Base-by-base conservation (phyloP, 2,113 vertebrate genomes). In the Crotalus horridus region DNA sequence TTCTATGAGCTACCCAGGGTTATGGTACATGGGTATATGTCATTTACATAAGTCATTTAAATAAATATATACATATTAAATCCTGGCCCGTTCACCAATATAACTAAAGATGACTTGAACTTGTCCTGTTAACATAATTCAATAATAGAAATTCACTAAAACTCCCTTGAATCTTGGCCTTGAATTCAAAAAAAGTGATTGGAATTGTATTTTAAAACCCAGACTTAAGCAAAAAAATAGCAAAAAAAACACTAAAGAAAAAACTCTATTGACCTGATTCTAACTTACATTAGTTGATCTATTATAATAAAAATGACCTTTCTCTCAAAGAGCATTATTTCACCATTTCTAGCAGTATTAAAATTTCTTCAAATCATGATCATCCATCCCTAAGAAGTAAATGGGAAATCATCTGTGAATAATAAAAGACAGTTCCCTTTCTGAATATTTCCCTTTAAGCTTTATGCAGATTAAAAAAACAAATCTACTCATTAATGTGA, bases 361-460 rank as follows among this genome's bases (percentile, higher is more conserved):
- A n/a, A 85, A 85, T 46, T 61, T 5, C 10, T 59, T 91, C 81
- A 58, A 43, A 48, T 21, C 74, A 69, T 10, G 3, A 85, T 43
- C 55, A 59, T 54, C 58, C 12, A 88, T 59, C 86, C 24, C n/a
- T 69, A 21, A 43, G 86, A 54, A 43, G 43, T 59, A 87, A 91
- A 91, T n/a, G 56, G 56, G 85, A 87, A 74, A 13, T 54, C 39
- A 33, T 88, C n/a, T 69, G 59, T 33, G 59, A 88, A 87, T 6
- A 58, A 43, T 61, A 64, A 87, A 61, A 61, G 56, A 51, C 59
- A 26, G 2, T 69, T 74, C 86, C 17, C 2, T 20, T 20, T 87
- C 29, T 61, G 21, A 33, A 51, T 69, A 94, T 91, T 88, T 94
- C 95, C 56, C 92, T 92, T 89, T 93, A 59, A 93, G 74, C 15